A percentile compares a stretch with the other conserved stretches of the same genome.
Evolutionary conservation across 2,888 invertebrate species (phyloP).

Genomic region (Drosophila affinis): DNA sequence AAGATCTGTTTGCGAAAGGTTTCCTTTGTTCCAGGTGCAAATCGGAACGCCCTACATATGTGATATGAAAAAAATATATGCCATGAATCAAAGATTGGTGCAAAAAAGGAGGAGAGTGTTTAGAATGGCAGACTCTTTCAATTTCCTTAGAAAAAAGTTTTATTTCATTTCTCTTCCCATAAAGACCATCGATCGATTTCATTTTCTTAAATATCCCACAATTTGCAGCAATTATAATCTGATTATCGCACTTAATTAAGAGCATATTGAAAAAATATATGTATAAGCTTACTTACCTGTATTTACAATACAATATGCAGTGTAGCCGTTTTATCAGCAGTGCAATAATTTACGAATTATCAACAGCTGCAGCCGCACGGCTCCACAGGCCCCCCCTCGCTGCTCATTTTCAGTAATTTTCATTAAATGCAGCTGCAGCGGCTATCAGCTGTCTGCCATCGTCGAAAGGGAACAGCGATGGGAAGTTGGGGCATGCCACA

Average conservation of each 20-base stretch:
- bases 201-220: neutral
- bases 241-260: constrained; percentile 31
- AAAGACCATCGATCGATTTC: no score
- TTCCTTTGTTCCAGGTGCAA: no score
- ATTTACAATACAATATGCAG: constrained; percentile 22
- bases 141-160: no score
- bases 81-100: no score
- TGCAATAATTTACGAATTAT: constrained; percentile 75
- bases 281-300: no score
- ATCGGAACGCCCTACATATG: no score
- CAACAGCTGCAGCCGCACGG: constrained; percentile 50
- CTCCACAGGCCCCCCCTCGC: no score
- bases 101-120: no score
- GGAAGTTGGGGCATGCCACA: constrained; percentile 32
- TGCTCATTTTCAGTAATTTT: constrained; percentile 32
- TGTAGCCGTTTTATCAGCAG: constrained; percentile 57
- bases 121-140: no score
- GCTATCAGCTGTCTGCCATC: constrained; percentile 72
- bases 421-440: neutral
- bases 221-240: constrained; percentile 23
- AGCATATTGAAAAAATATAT: constrained; percentile 30
- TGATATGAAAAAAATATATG: no score
- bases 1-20: no score
- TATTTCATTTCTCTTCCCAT: no score
- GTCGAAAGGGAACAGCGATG: constrained; percentile 9